phyloP scores from a whole-genome alignment of 2,888 invertebrate genomes.

The Amphipoea lucens region DNA sequence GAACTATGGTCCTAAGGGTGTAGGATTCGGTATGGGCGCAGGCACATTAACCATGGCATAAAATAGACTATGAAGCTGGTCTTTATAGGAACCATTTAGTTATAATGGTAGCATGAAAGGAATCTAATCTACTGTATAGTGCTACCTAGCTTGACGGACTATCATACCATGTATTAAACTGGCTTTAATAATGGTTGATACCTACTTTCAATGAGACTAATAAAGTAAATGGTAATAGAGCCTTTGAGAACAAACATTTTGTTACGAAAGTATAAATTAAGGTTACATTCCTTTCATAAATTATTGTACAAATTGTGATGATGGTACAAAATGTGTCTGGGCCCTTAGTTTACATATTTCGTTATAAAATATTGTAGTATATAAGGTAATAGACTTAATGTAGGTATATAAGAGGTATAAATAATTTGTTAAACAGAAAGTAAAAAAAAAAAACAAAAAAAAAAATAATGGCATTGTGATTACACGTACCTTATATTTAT shows the following conservation, averaged over 20 bases:
- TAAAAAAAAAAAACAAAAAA: conserved; percentile 71
- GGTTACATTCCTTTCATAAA: conserved; percentile 90
- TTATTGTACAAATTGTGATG: conserved; percentile 87
- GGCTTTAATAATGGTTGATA: conserved; percentile 90
- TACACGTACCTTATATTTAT: conserved; percentile 76
- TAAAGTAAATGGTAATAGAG: conserved; percentile 76
- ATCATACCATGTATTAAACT: conserved; percentile 90
- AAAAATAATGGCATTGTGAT: conserved; percentile 87
- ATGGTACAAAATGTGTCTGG: conserved; percentile 84
- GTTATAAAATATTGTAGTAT: conserved; percentile 88
- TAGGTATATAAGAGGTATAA: conserved; percentile 80
- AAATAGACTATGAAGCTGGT: conserved; percentile 85
- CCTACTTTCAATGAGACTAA: conserved; percentile 84
- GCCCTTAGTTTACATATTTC: conserved; percentile 90
- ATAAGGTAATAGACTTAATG: conserved; percentile 85
- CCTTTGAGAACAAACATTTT: conserved; percentile 84
- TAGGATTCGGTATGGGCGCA: conserved; percentile 97
- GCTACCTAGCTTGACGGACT: conserved; percentile 78
- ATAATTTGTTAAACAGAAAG: conserved; percentile 70
- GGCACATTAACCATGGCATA: conserved; percentile 97
- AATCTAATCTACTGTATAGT: conserved; percentile 83
- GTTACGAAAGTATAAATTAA: conserved; percentile 89
- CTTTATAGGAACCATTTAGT: conserved; percentile 82
- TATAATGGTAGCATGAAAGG: conserved; percentile 85
- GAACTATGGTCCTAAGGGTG: conserved; percentile 96